Conservation (phyloP, 2,888 invertebrate genomes). For the Tenthredo notha region DNA sequence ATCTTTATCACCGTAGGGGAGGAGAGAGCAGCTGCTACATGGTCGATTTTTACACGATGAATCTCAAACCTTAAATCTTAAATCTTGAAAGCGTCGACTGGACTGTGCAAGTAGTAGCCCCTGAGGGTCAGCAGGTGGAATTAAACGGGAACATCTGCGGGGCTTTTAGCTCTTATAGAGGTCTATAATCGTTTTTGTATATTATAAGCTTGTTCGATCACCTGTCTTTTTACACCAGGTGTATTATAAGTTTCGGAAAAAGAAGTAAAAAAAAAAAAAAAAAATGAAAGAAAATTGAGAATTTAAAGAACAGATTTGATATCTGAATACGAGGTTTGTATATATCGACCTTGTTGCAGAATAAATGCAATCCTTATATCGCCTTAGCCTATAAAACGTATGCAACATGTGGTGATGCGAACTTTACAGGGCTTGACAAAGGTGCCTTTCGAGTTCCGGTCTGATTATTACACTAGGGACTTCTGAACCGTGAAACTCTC, state of each 20-base stretch:
- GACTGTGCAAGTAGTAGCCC: not conserved
- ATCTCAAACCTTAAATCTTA: not conserved
- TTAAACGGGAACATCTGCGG: not conserved
- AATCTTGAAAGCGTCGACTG: not conserved
- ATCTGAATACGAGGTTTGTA: not conserved
- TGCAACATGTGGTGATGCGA: not conserved
- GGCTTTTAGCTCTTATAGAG: not conserved
- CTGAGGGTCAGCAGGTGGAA: constrained; percentile 18
- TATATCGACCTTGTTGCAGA: not conserved
- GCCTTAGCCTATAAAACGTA: not conserved
- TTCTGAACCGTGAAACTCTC: constrained; percentile 52
- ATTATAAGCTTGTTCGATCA: not conserved
- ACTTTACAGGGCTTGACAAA: constrained; percentile 23
- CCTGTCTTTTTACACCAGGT: constrained; percentile 2
- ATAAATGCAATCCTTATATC: not conserved
- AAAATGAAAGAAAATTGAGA: not conserved
- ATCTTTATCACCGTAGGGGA: not conserved
- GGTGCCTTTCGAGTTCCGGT: constrained; percentile 51
- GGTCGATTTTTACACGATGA: not conserved
- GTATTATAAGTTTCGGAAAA: not conserved
- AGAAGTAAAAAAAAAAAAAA: not conserved
- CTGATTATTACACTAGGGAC: constrained; percentile 46
- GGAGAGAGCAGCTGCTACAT: not conserved
- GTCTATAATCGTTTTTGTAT: constrained; percentile 1
- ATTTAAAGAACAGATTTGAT: not conserved